phyloP scores from a whole-genome alignment of 2,113 vertebrate species.

The Platysternon megacephalum region DNA sequence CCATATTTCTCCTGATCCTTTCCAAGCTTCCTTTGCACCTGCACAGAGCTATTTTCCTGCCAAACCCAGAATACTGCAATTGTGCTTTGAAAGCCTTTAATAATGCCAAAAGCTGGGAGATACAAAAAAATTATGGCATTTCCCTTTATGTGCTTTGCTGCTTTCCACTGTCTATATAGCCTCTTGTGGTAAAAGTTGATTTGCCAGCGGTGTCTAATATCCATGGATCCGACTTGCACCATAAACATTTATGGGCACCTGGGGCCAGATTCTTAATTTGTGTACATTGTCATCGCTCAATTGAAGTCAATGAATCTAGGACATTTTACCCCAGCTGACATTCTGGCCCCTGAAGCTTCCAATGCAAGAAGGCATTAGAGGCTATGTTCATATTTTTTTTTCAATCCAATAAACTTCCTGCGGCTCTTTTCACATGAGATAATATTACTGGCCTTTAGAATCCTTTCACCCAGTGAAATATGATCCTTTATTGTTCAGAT shows the following conservation, averaged over 20 bases:
- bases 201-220: not conserved
- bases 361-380: not conserved
- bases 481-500: not conserved
- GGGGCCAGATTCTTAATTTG: not conserved
- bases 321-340: slow-evolving; percentile 44
- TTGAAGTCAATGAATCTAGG: not conserved
- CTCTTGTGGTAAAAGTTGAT: not conserved
- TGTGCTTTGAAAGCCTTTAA: slow-evolving; percentile 41
- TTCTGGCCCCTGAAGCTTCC: slow-evolving; percentile 11
- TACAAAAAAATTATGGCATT: not conserved
- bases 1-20: slow-evolving; percentile 48
- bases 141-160: not conserved
- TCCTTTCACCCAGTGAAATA: not conserved
- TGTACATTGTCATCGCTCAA: fast-evolving
- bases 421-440: slow-evolving; percentile 29
- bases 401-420: slow-evolving; percentile 11
- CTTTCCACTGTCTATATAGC: fast-evolving
- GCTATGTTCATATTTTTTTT: slow-evolving; percentile 42
- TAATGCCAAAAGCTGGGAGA: not conserved
- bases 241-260: not conserved
- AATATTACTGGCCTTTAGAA: not conserved
- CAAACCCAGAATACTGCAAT: not conserved
- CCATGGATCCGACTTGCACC: not conserved
- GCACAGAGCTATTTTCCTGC: slow-evolving; percentile 57
- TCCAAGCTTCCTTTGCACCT: slow-evolving; percentile 69